Evolutionary conservation across 30 jellyfish, hydroid and myxozoan genomes (phyloP), one percentile per base, ranked within the genome.

Genomic region (Turritopsis rubra): DNA sequence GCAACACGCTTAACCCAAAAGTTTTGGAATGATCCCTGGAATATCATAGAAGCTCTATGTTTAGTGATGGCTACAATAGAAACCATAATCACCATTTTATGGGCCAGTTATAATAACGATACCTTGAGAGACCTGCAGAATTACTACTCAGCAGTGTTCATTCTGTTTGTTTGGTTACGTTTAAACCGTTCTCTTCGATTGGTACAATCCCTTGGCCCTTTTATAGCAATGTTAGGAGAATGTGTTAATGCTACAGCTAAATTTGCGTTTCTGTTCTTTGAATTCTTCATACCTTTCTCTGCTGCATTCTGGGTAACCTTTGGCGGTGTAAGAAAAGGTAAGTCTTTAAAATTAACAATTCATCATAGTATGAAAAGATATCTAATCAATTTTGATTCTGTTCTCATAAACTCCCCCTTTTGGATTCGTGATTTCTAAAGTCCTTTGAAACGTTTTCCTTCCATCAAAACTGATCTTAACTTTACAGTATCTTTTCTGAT

Each of bases 211-310:
- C 54, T 74, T 26, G 82, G 82, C 7, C 65, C 82, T 21, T 74
- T 74, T 3, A 29, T 74, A 0, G 82, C 82, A 20, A 74, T 74
- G 82, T 74, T 74, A 71, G 82, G 82, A 1, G 82, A 74, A 74
- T 74, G 82, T 21, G 82, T 74, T 16, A 29, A n/a, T n/a, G 82
- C 82, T 26, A 29, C 65, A 0, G 82, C 82, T n/a, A 74, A 52
- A 74, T 74, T 74, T 4, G 82, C 65, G 9, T 74, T 74, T 30
- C 65, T 74, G 20, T 74, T 74, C 71, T 74, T 74, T 1, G 82
- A 74, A 30, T 74, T 74, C 41, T 74, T 74, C 24, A 74, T 74
- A 7, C 82, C 82, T 73, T 74, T 74, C 82, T 24, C 82, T n/a
- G 54, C 16, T 24, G 52, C 82, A 24, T 74, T 74, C 24, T 74